Evolutionary conservation across 2,113 vertebrate genomes (phyloP).

Genomic region (Lates calcarifer): DNA sequence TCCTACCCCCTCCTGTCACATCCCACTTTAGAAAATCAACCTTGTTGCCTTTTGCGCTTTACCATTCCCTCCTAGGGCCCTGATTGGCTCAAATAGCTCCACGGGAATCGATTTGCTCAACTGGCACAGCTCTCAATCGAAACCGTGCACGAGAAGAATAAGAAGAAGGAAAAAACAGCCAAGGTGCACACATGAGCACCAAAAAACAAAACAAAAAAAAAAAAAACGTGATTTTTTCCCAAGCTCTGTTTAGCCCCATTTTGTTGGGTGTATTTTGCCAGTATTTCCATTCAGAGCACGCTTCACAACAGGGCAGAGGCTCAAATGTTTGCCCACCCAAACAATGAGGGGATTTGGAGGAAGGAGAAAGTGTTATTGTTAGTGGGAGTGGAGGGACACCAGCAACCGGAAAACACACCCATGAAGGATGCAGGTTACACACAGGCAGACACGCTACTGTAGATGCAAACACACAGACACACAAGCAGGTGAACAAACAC

Average conservation of each 20-base stretch:
- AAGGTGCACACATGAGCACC: no score
- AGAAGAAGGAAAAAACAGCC: background rate
- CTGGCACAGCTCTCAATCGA: conserved; percentile 62
- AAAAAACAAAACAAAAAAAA: conserved; percentile 11
- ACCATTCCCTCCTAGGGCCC: conserved; percentile 48
- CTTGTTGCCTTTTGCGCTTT: conserved; percentile 60
- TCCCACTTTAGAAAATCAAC: conserved; percentile 69
- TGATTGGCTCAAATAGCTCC: conserved; percentile 73
- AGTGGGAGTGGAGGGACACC: conserved; percentile 52
- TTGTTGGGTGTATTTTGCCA: conserved; percentile 30
- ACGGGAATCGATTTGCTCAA: conserved; percentile 69
- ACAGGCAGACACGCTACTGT: conserved; percentile 39
- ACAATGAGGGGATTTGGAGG: conserved; percentile 75
- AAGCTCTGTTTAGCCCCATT: conserved; percentile 43
- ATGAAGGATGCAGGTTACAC: conserved; percentile 34
- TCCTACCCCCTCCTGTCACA: conserved; percentile 59
- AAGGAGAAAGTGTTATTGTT: conserved; percentile 68
- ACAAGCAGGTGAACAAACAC: conserved; percentile 40
- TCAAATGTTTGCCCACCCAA: conserved; percentile 73
- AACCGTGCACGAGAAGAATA: conserved; percentile 51
- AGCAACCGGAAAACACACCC: conserved; percentile 50
- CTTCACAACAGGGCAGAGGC: conserved; percentile 60
- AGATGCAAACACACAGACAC: conserved; percentile 53
- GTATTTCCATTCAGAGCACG: conserved; percentile 68
- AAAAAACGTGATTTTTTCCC: conserved; percentile 16